Evolutionary conservation across 2,113 vertebrate genomes (phyloP).

Genomic region (Illadopsis cleaveri): DNA sequence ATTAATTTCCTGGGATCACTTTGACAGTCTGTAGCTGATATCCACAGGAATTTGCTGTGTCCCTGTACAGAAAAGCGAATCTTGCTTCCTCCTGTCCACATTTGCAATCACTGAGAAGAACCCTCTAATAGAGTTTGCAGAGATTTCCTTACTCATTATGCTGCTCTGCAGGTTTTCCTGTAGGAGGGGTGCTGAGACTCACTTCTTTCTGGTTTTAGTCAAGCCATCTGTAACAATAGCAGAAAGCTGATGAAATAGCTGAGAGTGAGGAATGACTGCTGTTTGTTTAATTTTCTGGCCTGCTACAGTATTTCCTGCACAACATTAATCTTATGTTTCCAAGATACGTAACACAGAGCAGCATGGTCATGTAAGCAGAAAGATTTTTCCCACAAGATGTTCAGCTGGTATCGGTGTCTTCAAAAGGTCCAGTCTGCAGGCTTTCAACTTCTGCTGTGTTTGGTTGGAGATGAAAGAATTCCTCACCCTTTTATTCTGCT

Average conservation of each 20-base stretch:
- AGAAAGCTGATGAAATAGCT: constrained; percentile 22
- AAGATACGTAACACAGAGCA: neutral
- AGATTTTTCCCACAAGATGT: constrained; percentile 40
- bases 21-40: neutral
- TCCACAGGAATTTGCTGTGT: neutral
- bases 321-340: constrained; percentile 18
- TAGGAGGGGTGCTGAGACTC: neutral
- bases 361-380: neutral
- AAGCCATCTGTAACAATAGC: constrained; percentile 47
- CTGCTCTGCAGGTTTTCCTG: neutral
- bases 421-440: neutral
- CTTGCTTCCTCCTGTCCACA: neutral
- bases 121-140: neutral
- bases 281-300: constrained; percentile 42
- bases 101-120: neutral
- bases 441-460: neutral
- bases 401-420: neutral
- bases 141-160: neutral
- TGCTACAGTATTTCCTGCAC: constrained; percentile 25
- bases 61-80: neutral
- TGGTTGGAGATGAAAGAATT: constrained; percentile 6
- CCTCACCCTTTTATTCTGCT: neutral
- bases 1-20: neutral
- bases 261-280: neutral
- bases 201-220: neutral